Percentiles rank a stretch among this genome's conserved stretches.
These are phyloP conservation scores for Phania funesta DNA, from an alignment of 2,888 invertebrate genomes.

Conservation along the genomic window DNA sequence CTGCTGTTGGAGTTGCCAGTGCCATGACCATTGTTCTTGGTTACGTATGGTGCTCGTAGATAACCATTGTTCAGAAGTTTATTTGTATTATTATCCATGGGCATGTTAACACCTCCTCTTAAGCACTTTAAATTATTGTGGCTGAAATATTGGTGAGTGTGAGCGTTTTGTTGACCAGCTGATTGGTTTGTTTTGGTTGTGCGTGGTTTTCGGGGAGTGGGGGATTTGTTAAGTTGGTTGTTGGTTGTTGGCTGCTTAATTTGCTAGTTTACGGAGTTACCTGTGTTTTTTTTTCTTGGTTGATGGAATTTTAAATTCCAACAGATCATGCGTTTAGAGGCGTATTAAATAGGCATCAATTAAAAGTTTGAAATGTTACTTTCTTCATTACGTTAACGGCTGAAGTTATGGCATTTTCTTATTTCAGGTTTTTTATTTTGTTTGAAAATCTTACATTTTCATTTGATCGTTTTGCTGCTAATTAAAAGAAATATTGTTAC, in stretches of 20 bases:
- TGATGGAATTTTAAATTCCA: constrained; percentile 28
- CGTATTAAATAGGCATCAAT: constrained; percentile 10
- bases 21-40: constrained; percentile 62
- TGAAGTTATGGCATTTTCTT: no score
- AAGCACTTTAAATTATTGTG: constrained; percentile 9
- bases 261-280: constrained; percentile 34
- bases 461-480: no score
- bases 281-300: background rate
- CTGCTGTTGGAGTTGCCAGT: constrained; percentile 19
- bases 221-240: background rate
- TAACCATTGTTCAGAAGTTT: constrained; percentile 79
- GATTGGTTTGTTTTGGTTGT: background rate
- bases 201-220: background rate
- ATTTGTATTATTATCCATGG: constrained; percentile 68
- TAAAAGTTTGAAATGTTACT: background rate
- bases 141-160: constrained; percentile 18
- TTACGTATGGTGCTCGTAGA: constrained; percentile 73
- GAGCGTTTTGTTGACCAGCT: background rate
- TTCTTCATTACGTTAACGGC: background rate
- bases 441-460: no score
- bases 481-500: no score
- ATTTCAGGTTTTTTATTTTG: no score
- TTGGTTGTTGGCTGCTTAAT: background rate
- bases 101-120: constrained; percentile 47
- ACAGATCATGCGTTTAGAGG: background rate